Percentiles rank a stretch among this genome's conserved stretches.
Evolutionary conservation across 2,888 invertebrate genomes (phyloP).

Genomic region (Apamea monoglypha): DNA sequence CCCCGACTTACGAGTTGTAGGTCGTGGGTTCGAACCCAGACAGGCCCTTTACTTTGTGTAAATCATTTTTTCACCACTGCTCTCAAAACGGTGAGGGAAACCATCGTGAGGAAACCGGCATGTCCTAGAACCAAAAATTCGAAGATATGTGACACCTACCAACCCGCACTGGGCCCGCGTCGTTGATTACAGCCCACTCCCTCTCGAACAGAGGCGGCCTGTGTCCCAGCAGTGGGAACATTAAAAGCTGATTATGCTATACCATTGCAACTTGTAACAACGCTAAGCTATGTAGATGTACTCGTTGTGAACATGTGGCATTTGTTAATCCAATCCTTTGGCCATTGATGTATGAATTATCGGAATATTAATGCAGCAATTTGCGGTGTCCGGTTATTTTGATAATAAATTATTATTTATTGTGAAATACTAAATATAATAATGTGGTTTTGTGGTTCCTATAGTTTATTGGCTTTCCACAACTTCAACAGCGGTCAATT

Average conservation of each 20-base stretch:
- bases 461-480: conserved; percentile 30
- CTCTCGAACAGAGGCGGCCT: neutral
- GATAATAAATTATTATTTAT: conserved; percentile 27
- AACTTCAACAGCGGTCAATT: conserved; percentile 3
- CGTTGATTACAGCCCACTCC: neutral
- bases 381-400: conserved; percentile 45
- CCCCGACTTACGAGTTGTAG: neutral
- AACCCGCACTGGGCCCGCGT: neutral
- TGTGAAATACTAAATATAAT: conserved; percentile 34
- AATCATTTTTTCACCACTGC: neutral
- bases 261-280: neutral
- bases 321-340: conserved; percentile 10
- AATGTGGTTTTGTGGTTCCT: conserved; percentile 34
- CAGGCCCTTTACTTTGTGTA: neutral
- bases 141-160: neutral
- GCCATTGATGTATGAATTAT: conserved; percentile 11
- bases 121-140: neutral
- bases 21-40: neutral
- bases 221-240: neutral
- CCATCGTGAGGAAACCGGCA: neutral
- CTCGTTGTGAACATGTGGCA: neutral
- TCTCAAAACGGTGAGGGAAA: neutral
- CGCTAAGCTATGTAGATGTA: neutral
- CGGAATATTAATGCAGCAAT: conserved; percentile 39
- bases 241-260: neutral